Evolutionary conservation across 2,797 vertebrate species (phyloP), one percentile per base, ranked within the genome.

Genomic region (Chrosomus eos): DNA sequence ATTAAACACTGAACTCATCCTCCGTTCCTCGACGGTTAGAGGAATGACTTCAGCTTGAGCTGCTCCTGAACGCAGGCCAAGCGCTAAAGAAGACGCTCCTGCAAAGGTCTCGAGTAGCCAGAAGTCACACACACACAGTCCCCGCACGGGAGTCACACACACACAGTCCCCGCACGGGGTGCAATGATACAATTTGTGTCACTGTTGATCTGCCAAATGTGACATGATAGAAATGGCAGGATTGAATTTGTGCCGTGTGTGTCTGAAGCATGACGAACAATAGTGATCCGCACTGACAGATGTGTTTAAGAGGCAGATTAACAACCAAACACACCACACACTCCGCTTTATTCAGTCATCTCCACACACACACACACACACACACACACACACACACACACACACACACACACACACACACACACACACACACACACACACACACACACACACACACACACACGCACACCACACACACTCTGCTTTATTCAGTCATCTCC

Each of bases 251-350:
- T 90, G 89, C 91, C 90, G 90, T 87, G 93, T 91, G 90, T 91
- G 92, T 93, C 91, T 93, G 90, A 91, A 94, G 94, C 94, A 93
- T 95, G 95, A 96, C 95, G 94, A 94, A 95, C 95, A 95, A 94
- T 91, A 90, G 92, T 95, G 94, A 96, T 95, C 92, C 90, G 92
- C 94, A 91, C 93, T 96, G 95, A 96, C 95, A 95, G 95, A 95
- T 94, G 93, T 95, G 94, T 95, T 95, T 95, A 95, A 95, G 93
- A 94, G 93, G 92, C 91, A 95, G 93, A 95, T 95, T 96, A 95
- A 93, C 92, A 95, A 93, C 91, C 92, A 89, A 94, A 95, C 94
- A 94, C 93, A 95, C 91, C 92, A 92, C 92, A 93, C 89, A 90
- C 91, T 92, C 87, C 88, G 91, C 80, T 90, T 93, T 90, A 91